Conservation (phyloP, 2,888 invertebrate genomes). For the Cephus pulcher region DNA sequence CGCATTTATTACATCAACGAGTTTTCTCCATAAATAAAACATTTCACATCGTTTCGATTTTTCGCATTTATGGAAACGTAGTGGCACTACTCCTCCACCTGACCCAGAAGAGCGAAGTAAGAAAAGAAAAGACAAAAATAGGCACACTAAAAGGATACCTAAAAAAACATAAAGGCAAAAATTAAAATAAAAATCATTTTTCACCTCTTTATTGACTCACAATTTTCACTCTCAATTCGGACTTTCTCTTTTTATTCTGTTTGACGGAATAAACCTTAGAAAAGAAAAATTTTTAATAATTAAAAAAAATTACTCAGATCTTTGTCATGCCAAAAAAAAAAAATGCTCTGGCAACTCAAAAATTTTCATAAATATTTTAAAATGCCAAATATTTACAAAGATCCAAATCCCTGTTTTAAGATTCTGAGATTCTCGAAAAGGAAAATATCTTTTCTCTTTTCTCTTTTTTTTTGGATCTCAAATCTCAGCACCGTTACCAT, state of each 20-base stretch:
- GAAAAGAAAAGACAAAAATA: not conserved
- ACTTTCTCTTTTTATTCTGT: not conserved
- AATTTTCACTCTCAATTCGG: not conserved
- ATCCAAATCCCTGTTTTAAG: not conserved
- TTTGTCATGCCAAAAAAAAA: no score
- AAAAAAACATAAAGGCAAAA: not conserved
- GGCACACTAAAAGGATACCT: not conserved
- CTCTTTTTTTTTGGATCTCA: not conserved
- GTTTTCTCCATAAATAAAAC: slow-evolving; percentile 19
- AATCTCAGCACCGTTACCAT: not conserved
- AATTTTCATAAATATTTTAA: not conserved
- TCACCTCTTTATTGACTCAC: not conserved
- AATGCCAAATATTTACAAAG: not conserved
- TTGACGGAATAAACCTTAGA: no score
- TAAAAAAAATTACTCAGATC: no score
- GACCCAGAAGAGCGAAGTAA: not conserved
- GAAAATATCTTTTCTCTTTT: not conserved
- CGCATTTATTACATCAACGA: slow-evolving; percentile 32
- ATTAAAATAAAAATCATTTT: not conserved
- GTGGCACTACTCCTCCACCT: not conserved
- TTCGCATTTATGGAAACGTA: slow-evolving; percentile 21
- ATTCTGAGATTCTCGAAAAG: not conserved
- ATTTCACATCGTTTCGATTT: slow-evolving; percentile 15
- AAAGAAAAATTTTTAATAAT: no score
- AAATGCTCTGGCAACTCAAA: not conserved